Evolutionary conservation across 2,113 vertebrate species (phyloP), one percentile per base, ranked within the genome.

Genomic region (Megaleporinus macrocephalus): DNA sequence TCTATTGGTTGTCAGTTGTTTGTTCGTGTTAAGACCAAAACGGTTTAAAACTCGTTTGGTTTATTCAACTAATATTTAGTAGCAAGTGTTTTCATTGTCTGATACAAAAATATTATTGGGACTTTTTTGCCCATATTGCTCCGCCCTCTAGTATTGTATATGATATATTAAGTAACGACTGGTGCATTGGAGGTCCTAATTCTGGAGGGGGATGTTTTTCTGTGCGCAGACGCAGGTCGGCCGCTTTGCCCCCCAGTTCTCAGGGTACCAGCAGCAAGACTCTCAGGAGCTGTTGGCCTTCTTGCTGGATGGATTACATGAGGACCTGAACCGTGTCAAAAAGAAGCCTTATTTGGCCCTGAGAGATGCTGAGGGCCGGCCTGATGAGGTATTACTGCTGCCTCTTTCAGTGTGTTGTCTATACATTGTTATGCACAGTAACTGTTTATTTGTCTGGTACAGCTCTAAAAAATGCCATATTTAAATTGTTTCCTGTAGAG

Each of bases 191-290:
- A 59, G 41, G 33, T 53, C 10, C 27, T 29, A 11, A 18, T 76
- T 76, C 36, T 33, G 36, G 55, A 33, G 12, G 1, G 44, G n/a
- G 36, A 9, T 57, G 22, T 55, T n/a, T 68, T 24, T 68, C 22
- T 53, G 6, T 81, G 26, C 85, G 88, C 90, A 99, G 97, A 99
- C 96, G 0, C 97, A 99, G 89, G 97, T 99, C 16, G 97, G 97
- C 33, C 95, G 96, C 53, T 99, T 99, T 88, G 97, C 97, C n/a
- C 97, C 97, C 75, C 97, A 99, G 90, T 99, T 99, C 92, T 99
- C 97, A 57, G 97, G 97, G 79, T 99, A 98, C 88, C 97, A 99
- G 88, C 97, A 99, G 86, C 97, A 99, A 89, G 97, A 99, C 93
- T 99, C 97, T 9, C 97, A 99, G 91, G 97, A 99, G 90, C 92